Base-by-base conservation (phyloP, 2,797 vertebrate genomes). In the Alcedo quadribrachys region DNA sequence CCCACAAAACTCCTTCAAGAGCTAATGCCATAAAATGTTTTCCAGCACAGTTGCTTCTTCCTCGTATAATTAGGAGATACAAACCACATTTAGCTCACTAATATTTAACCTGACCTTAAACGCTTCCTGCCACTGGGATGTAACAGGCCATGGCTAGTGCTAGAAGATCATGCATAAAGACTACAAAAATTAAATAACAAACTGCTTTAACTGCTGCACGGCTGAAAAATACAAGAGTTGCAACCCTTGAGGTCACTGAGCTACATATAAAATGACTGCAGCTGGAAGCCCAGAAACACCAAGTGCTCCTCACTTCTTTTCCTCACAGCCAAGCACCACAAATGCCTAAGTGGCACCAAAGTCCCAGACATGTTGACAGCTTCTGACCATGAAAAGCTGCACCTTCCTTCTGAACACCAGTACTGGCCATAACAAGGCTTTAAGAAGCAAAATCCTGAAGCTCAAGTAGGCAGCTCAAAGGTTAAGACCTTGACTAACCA, bases 21-120 rank as follows among this genome's bases (percentile, higher is more conserved):
- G n/a, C 51, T 69, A 89, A 91, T 37, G 16, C 43, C 57, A 70
- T 0, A 3, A 37, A 32, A 61, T 20, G 43, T 60, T 77, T 46
- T 33, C 51, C 61, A 62, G 50, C 78, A 65, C 17, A 62, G 75
- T 27, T 94, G 68, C 57, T 40, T 77, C 28, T 71, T 45, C 57
- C 54, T 48, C 6, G 10, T 27, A 76, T 17, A 84, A 87, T 87
- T 1, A 85, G 66, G 75, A 60, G 48, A 76, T 0, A 71, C 5
- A 76, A 81, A 65, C 46, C 51, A 80, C 28, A 37, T 30, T 57
- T 0, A 70, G 53, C n/a, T 69, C 62, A 65, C 40, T 84, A 94
- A 76, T 86, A 63, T 88, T 91, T 91, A 92, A 88, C 81, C 70
- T 60, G 81, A 84, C 70, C 43, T 66, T n/a, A 81, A 78, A 63